Base-by-base conservation (phyloP, 2,888 invertebrate genomes). In the Anodontia alba region DNA sequence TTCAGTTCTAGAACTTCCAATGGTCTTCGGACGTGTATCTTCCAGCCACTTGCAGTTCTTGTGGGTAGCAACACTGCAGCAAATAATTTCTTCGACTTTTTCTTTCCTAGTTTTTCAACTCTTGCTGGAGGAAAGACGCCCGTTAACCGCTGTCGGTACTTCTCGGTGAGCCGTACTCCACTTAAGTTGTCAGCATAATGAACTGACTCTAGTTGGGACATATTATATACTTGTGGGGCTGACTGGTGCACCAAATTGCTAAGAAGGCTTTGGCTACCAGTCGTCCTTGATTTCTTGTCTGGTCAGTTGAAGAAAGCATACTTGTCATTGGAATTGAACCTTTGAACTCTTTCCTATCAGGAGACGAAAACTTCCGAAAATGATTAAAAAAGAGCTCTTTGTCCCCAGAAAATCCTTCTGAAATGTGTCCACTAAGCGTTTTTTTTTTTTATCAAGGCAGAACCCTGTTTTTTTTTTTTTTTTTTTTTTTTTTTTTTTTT, bases 41-140 rank as follows among this genome's bases (percentile, higher is more conserved):
- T 33, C 66, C 66, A 66, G 17, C 66, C 66, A 36, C 66, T 33
- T 66, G 66, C 29, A 26, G 66, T 66, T 66, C 66, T 20, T 36
- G 7, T 66, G 12, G 66, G 66, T 17, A 51, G 51, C 5, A 51
- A 51, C 5, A 51, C 51, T 8, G 51, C 51, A 20, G 51, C 8
- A 51, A 51, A 51, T n/a, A 51, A n/a, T 20, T 51, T n/a, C n/a
- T 51, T 51, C 7, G 20, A 51, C n/a, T 51, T 51, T 51, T n/a
- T n/a, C n/a, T n/a, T n/a, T 10, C n/a, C n/a, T n/a, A n/a, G n/a
- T n/a, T n/a, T n/a, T n/a, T n/a, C n/a, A 51, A 5, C n/a, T 51
- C 51, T 8, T 20, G 51, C 51, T 17, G 51, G 5, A n/a, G 51
- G 51, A n/a, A 51, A 51, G 20, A 51, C 51, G n/a, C 51, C 51